Conservation (phyloP, 2,888 invertebrate species). For the Sussaba pulchella region DNA sequence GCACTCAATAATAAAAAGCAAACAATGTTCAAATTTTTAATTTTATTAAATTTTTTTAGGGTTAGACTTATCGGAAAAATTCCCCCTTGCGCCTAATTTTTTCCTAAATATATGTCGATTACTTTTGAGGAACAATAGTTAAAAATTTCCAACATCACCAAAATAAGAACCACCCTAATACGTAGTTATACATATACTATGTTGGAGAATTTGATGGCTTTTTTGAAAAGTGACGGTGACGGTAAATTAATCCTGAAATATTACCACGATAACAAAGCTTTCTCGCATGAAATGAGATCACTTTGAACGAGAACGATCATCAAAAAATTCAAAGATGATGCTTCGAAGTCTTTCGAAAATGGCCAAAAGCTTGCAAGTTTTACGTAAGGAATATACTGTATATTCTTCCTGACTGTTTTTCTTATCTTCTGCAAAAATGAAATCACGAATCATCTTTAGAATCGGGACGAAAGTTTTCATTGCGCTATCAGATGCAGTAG, state of each 20-base stretch:
- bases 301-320: conserved; percentile 34
- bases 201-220: conserved; percentile 42
- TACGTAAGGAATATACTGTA: conserved; percentile 37
- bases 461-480: conserved; percentile 38
- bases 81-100: too few species aligned
- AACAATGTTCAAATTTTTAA: too few species aligned
- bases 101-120: too few species aligned
- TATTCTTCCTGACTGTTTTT: conserved; percentile 6
- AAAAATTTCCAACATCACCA: too few species aligned
- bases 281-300: not conserved
- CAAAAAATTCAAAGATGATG: conserved; percentile 43
- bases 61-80: too few species aligned
- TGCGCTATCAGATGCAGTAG: conserved; percentile 27
- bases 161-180: too few species aligned
- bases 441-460: conserved; percentile 25
- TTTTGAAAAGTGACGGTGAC: conserved; percentile 19
- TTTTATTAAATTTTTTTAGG: too few species aligned
- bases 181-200: conserved; percentile 18
- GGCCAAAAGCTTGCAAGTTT: conserved; percentile 32
- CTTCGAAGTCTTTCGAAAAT: conserved; percentile 19
- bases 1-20: too few species aligned
- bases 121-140: too few species aligned
- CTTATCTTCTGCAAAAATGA: conserved; percentile 5
- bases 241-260: conserved; percentile 25
- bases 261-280: conserved; percentile 25